Base-by-base conservation (phyloP, 2,888 invertebrate genomes). In the Lordiphosa fenestrarum region DNA sequence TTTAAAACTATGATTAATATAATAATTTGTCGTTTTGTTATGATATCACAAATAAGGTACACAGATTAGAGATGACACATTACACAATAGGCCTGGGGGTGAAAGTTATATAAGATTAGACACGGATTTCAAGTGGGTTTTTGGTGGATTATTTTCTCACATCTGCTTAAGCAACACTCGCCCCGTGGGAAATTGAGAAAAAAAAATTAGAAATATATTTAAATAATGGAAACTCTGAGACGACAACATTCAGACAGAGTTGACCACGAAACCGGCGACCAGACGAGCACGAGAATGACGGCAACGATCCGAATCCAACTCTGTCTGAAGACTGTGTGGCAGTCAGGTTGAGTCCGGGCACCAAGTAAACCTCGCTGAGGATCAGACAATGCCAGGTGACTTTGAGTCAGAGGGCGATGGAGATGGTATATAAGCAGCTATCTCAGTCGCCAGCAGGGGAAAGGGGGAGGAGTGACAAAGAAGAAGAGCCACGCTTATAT, bases 191-290 rank as follows among this genome's bases (percentile, higher is more conserved):
- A 38, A 36, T 12, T 47, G 21, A n/a, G 6, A 19, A 19, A 42
- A 36, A 36, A 33, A 50, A 39, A 42, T 35, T 33, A 25, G 48
- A 39, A 39, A 42, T 15, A 7, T 15, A 15, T 58, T 54, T 57
- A 48, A 19, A 54, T 58, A 58, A 44, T 53, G 48, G 7, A 53
- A 67, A 67, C 48, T 53, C 68, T 64, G 63, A 54, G 64, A 72
- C 74, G 78, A 86, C 87, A 86, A 82, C 84, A 85, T 88, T 85
- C 89, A 87, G 88, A 88, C 88, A 87, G 88, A 89, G 89, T 86
- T 74, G 68, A 65, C 53, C 56, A 77, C 76, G 76, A 74, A 62
- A 71, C 69, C 73, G 75, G 59, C 82, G 75, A 77, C 68, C 58
- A 52, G 46, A 36, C 52, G 47, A 42, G 51, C 38, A 56, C 66